phyloP scores from a whole-genome alignment of 2,888 invertebrate species.

The Drosophila lutescens region DNA sequence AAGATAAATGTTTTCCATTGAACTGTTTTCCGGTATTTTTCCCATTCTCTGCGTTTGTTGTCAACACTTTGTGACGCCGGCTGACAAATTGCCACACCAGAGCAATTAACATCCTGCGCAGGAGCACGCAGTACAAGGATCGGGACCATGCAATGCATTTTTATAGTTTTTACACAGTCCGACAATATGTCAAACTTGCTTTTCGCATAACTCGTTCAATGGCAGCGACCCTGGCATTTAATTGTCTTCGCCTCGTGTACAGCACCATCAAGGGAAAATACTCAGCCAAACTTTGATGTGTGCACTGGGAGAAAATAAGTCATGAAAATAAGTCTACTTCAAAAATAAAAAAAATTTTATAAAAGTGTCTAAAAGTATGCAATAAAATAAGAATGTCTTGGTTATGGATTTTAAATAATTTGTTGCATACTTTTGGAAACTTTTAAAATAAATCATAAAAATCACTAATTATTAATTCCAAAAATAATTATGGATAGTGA shows the following conservation, averaged over 20 bases:
- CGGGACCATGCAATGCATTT: slow-evolving; percentile 21
- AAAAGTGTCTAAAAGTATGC: too few relatives aligned
- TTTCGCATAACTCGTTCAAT: slow-evolving; percentile 34
- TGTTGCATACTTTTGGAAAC: too few relatives aligned
- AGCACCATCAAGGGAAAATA: slow-evolving; percentile 27
- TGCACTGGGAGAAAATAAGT: slow-evolving; percentile 7
- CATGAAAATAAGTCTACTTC: too few relatives aligned
- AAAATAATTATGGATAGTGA: too few relatives aligned
- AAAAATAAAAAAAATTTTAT: too few relatives aligned
- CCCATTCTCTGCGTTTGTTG: slow-evolving; percentile 4
- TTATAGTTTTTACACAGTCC: slow-evolving; percentile 22
- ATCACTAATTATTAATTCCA: too few relatives aligned
- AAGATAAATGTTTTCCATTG: slow-evolving; percentile 3
- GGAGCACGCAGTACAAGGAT: slow-evolving; percentile 15
- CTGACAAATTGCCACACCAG: slow-evolving; percentile 66
- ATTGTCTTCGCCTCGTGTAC: slow-evolving; percentile 57
- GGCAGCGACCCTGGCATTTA: slow-evolving; percentile 63
- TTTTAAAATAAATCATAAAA: too few relatives aligned
- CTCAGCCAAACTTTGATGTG: slow-evolving; percentile 51
- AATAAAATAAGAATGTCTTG: too few relatives aligned
- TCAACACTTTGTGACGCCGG: slow-evolving; percentile 20
- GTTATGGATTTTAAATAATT: too few relatives aligned
- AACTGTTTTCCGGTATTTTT: not conserved
- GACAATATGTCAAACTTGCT: slow-evolving; percentile 41
- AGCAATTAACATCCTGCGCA: slow-evolving; percentile 67